phyloP scores from a whole-genome alignment of 1,140 invertebrate species.

The Bombus difficillimus region DNA sequence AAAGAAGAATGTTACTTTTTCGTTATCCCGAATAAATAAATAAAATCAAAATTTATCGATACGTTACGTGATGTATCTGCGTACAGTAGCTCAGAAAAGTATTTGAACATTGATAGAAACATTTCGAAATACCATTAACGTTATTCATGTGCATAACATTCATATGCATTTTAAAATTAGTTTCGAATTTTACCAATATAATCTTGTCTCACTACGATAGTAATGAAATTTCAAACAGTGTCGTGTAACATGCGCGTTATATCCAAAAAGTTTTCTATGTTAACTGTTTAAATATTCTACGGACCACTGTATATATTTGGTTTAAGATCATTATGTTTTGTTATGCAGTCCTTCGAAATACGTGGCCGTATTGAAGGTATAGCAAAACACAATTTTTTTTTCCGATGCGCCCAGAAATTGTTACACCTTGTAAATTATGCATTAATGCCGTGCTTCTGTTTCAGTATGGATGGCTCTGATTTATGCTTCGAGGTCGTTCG shows the following conservation, averaged over 20 bases:
- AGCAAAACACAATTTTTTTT: neutral
- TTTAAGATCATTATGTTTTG: neutral
- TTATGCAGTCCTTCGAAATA: neutral
- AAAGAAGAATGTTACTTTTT: neutral
- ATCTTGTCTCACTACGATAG: no score
- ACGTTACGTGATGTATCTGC: neutral
- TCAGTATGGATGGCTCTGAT: constrained; percentile 99
- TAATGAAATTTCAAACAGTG: no score
- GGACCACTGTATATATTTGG: neutral
- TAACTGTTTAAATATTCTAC: neutral
- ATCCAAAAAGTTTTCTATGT: no score
- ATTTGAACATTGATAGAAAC: no score
- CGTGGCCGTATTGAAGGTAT: no score
- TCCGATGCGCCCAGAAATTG: neutral
- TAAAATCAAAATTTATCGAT: neutral
- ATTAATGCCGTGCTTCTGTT: constrained; percentile 77
- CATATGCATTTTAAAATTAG: no score
- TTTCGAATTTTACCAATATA: no score
- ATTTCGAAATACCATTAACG: no score
- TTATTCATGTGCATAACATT: no score
- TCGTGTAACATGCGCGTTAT: no score
- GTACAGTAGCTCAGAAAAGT: neutral
- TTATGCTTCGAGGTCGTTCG: constrained; percentile 99
- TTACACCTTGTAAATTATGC: constrained; percentile 24
- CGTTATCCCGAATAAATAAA: neutral